phyloP scores from a whole-genome alignment of 35 echinoderm and acorn worm genomes.

The Stichopus chloronotus region DNA sequence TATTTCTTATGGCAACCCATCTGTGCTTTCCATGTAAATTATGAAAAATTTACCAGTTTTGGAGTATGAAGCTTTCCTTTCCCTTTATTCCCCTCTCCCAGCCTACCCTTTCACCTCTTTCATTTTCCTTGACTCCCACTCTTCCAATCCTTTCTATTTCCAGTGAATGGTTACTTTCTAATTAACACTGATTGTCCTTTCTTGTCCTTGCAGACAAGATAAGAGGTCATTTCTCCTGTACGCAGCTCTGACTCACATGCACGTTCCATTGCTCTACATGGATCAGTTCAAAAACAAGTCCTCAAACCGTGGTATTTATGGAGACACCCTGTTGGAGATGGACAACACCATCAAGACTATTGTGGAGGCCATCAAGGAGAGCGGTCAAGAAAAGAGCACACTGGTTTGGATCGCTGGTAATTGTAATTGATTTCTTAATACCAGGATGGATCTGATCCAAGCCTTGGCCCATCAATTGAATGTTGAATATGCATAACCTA shows the following conservation, averaged over 20 bases:
- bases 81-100: too few species aligned
- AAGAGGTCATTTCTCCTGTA: constrained; percentile 73
- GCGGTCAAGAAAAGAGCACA: constrained; percentile 38
- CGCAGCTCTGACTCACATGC: constrained; percentile 73
- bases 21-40: too few species aligned
- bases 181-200: too few species aligned
- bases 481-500: background rate
- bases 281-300: constrained; percentile 59
- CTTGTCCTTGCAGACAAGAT: background rate
- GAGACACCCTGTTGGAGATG: constrained; percentile 70
- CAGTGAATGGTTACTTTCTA: too few species aligned
- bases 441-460: background rate
- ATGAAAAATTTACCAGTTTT: too few species aligned
- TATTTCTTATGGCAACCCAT: too few species aligned
- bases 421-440: background rate
- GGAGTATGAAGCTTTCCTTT: too few species aligned
- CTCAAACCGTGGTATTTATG: constrained; percentile 33
- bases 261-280: constrained; percentile 54
- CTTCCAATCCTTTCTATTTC: too few species aligned
- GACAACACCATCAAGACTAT: constrained; percentile 58
- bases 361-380: constrained; percentile 5
- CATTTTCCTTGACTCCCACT: too few species aligned
- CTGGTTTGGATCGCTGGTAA: constrained; percentile 61
- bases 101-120: too few species aligned
- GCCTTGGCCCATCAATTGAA: too few species aligned